phyloP scores from a whole-genome alignment of 2,797 vertebrate species.

The Tauraco hartlaubi region DNA sequence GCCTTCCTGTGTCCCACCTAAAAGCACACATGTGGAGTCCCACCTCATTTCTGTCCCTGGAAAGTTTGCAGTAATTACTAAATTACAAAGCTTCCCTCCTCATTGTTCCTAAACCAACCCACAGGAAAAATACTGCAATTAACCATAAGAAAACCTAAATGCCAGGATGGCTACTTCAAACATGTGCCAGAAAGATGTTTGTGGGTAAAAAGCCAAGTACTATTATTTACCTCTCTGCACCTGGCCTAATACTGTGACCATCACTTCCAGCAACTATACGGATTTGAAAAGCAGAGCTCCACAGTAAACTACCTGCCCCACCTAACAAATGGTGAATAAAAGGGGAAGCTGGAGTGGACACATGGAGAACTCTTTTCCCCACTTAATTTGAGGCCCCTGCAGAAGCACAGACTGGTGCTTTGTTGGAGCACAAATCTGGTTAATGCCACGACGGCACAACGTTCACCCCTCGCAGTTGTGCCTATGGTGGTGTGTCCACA shows the following conservation, averaged over 20 bases:
- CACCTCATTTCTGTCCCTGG: not conserved
- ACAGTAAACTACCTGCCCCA: not conserved
- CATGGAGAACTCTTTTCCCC: not conserved
- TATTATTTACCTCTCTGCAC: not conserved
- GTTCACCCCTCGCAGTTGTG: not conserved
- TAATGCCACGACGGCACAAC: accelerated
- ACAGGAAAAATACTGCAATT: not conserved
- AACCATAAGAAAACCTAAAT: not conserved
- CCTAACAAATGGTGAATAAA: not conserved
- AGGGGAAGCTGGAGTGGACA: not conserved
- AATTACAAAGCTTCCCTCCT: not conserved
- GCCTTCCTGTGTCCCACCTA: not conserved
- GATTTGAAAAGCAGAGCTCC: not conserved
- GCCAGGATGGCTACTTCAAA: not conserved
- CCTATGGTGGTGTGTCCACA: not conserved
- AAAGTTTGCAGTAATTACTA: not conserved
- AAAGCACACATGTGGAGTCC: not conserved
- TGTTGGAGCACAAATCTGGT: accelerated
- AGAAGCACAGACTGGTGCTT: not conserved
- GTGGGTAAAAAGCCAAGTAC: not conserved
- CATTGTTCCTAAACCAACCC: not conserved
- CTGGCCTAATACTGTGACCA: not conserved
- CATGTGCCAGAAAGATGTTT: not conserved
- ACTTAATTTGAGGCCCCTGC: not conserved
- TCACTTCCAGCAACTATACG: not conserved